Base-by-base conservation (phyloP, 2,888 invertebrate species). In the Epistrophella euchroma region DNA sequence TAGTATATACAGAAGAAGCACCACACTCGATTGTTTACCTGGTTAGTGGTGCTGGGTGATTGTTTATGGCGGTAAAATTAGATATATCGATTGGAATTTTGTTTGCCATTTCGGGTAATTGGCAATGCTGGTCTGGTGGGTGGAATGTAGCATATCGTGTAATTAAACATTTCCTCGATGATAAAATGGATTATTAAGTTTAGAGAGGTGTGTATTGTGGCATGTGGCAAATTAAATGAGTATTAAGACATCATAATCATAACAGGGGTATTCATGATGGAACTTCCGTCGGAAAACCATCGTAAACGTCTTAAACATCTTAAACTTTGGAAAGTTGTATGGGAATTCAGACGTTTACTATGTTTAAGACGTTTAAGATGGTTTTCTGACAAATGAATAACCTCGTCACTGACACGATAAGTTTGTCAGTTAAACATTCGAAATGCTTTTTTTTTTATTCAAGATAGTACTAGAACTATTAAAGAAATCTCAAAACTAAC, bases 141-240 rank as follows among this genome's bases (percentile, higher is more conserved):
- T 43, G 43, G 10, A 45, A 45, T 9, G 1, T 32, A n/a, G n/a
- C 9, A 32, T 45, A 40, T 43, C 47, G 56, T 58, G 45, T 77
- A 77, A 83, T 73, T 83, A 77, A 83, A 77, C 68, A 74, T 70
- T 81, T 81, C 70, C 74, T 60, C 19, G 25, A 17, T 19, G 40
- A 60, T 43, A 68, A 32, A n/a, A 25, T 19, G 10, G 45, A 0
- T 9, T 45, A 25, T 22, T 15, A 1, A 35, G 58, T 19, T n/a
- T n/a, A 15, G 40, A 43, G 15, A 40, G 5, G 17, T 17, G 37
- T 4, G 37, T n/a, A n/a, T n/a, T n/a, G n/a, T n/a, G n/a, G n/a
- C n/a, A 32, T 2, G 25, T 62, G 37, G 45, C 4, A 43, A 15
- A 55, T 43, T 2, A 43, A 15, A 55, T 43, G 55, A n/a, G 40